Base-by-base conservation (phyloP, 2,113 vertebrate species). In the Tragelaphus imberbis region DNA sequence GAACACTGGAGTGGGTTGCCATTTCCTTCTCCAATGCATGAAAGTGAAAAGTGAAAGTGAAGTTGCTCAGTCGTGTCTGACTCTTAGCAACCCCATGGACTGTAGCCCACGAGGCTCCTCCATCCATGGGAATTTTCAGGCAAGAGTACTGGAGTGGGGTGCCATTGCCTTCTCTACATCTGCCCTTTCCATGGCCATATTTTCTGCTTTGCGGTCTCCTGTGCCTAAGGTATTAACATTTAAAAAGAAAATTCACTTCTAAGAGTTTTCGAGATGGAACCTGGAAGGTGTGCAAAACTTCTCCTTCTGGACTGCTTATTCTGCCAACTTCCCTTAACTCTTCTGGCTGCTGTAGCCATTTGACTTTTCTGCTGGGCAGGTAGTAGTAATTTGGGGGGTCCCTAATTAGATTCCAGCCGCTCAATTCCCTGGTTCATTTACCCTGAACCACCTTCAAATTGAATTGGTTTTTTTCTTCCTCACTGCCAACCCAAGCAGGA, bases 381-480 rank as follows among this genome's bases (percentile, higher is more conserved):
- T 98, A 97, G 93, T 95, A 93, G 96, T 96, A 93, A 97, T 97
- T 97, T 94, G 77, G 94, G 97, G 97, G 96, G 80, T 80, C 97
- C 84, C 90, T 98, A 97, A 98, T 98, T 98, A 98, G 96, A 98
- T 98, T 97, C 93, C 91, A 91, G 94, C 94, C 93, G 97, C 91
- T 98, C 97, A 97, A 97, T 98, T 98, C 97, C 97, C 95, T 98
- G 98, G 97, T 98, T 98, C 98, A 98, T 98, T 98, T 98, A 97
- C 96, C 97, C 95, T 93, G 97, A 97, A 96, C 94, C 97, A 97
- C 97, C 97, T 98, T 98, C 96, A 97, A 97, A 98, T 98, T 98
- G 97, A 98, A 98, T 97, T 98, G 84, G 27, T 93, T 94, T 97
- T 97, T 91, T 77, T 77, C 40, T 44, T 77, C 40, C 84, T 97